Evolutionary conservation across 2,888 invertebrate species (phyloP).

Genomic region (Ametastegia equiseti): DNA sequence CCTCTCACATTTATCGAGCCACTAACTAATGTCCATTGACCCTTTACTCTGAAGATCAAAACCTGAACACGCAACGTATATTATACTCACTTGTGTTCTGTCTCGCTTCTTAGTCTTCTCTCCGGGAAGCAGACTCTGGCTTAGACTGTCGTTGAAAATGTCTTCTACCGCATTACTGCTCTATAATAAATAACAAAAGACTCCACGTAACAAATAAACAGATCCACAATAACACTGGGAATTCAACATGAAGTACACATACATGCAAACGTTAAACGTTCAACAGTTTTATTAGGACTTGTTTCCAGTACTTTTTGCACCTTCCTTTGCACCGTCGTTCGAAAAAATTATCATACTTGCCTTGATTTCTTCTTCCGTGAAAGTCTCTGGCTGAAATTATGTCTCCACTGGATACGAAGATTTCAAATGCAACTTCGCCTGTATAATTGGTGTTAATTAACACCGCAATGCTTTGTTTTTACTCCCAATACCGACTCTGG

Average conservation of each 20-base stretch:
- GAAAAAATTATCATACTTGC: slow-evolving; percentile 72
- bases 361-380: slow-evolving; percentile 84
- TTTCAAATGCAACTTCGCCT: slow-evolving; percentile 82
- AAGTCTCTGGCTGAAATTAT: slow-evolving; percentile 79
- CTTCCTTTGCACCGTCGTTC: background rate
- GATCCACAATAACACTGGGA: background rate
- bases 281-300: too few relatives aligned
- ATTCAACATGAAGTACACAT: background rate
- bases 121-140: slow-evolving; percentile 72
- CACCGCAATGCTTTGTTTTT: background rate
- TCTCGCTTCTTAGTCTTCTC: slow-evolving; percentile 71
- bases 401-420: slow-evolving; percentile 91
- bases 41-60: background rate
- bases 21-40: background rate
- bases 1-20: background rate
- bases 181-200: slow-evolving; percentile 60
- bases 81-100: slow-evolving; percentile 67
- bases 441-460: background rate
- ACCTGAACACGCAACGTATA: background rate
- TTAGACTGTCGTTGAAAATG: slow-evolving; percentile 72
- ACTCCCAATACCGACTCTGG: background rate
- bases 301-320: too few relatives aligned
- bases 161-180: slow-evolving; percentile 67
- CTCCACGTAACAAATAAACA: slow-evolving; percentile 28
- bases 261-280: too few relatives aligned